Conservation (phyloP, 1,140 invertebrate genomes). For the Rhagoletis zephyria region DNA sequence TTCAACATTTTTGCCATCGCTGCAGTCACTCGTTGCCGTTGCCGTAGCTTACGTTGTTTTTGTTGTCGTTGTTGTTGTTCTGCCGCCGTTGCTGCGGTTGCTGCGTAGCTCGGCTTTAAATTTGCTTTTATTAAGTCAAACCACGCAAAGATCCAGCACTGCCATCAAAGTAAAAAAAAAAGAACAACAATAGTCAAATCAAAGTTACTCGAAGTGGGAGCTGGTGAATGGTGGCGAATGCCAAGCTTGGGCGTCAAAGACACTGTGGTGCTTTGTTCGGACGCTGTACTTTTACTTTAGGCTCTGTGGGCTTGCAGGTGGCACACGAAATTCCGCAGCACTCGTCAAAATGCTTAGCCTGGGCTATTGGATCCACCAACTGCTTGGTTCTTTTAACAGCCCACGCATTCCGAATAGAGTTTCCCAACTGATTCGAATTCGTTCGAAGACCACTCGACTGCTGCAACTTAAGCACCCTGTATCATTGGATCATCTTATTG, state of each 20-base stretch:
- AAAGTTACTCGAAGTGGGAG: neutral
- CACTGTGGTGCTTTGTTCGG: neutral
- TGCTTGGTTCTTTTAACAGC: too few species aligned
- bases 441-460: too few species aligned
- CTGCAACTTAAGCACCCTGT: too few species aligned
- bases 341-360: neutral
- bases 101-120: neutral
- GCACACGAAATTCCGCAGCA: neutral
- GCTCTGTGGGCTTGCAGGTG: neutral
- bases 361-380: too few species aligned
- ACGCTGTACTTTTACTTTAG: too few species aligned
- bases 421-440: too few species aligned
- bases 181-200: neutral
- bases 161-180: neutral
- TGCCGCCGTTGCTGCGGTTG: neutral
- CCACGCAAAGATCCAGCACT: conserved; percentile 7
- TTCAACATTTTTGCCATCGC: conserved; percentile 10
- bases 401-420: too few species aligned
- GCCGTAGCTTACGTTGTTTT: neutral
- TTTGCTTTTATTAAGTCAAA: conserved; percentile 39
- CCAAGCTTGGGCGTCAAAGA: neutral
- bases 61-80: neutral
- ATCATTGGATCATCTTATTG: too few species aligned
- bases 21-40: neutral
- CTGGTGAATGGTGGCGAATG: neutral